These are phyloP conservation scores for Poecile montanus DNA, from an alignment of 2,797 vertebrate species.

Conservation along the genomic window DNA sequence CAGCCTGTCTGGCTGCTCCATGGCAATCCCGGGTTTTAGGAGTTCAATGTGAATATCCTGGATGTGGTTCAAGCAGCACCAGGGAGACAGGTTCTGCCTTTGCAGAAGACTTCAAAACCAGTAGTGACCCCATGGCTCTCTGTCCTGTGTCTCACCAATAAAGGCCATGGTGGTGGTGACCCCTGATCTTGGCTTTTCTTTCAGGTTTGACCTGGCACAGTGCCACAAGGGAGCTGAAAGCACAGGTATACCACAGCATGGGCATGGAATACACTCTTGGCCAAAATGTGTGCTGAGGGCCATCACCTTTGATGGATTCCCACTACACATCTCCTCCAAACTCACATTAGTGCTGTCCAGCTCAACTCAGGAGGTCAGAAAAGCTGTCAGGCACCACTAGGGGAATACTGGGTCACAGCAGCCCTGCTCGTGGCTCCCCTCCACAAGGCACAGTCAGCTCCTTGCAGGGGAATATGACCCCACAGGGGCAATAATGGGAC, in stretches of 20 bases:
- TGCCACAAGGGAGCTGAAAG: not conserved
- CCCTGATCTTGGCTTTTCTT: not conserved
- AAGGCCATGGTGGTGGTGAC: not conserved
- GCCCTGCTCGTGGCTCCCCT: not conserved
- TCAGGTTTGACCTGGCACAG: not conserved
- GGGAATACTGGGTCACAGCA: fast-evolving
- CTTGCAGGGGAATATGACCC: not conserved
- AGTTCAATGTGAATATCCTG: not conserved
- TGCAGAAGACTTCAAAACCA: not conserved
- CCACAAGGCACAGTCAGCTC: not conserved
- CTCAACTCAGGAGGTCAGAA: not conserved
- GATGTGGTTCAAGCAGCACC: not conserved
- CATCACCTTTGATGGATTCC: not conserved
- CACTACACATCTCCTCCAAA: not conserved
- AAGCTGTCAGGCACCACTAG: not conserved
- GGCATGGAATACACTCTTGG: not conserved
- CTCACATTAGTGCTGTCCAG: fast-evolving
- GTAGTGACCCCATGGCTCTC: not conserved
- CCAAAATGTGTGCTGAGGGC: not conserved
- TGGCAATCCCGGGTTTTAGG: not conserved
- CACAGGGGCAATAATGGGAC: not conserved
- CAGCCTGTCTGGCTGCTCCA: not conserved
- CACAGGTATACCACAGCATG: not conserved
- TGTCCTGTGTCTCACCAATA: not conserved
- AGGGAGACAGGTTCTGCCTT: not conserved